phyloP scores from a whole-genome alignment of 2,113 vertebrate species.

The Thomomys bottae region DNA sequence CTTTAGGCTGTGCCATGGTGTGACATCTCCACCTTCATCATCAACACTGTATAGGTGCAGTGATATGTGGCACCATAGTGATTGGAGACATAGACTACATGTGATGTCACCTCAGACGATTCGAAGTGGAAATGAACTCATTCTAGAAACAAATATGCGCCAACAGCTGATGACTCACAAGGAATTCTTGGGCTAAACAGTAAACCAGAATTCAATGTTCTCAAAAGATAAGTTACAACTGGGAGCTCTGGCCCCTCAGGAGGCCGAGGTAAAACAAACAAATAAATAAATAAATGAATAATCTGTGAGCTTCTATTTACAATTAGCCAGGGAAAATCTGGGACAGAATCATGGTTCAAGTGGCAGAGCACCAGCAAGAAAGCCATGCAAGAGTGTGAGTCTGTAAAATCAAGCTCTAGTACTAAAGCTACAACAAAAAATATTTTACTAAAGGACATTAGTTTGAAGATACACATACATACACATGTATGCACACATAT shows the following conservation, averaged over 20 bases:
- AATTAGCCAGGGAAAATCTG: too few species aligned
- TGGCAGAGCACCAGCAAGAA: too few species aligned
- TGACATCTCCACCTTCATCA: not conserved
- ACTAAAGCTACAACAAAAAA: too few species aligned
- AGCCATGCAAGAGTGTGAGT: too few species aligned
- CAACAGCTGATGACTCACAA: not conserved
- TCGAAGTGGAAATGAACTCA: not conserved
- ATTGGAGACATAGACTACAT: not conserved
- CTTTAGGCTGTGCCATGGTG: not conserved
- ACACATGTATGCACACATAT: too few species aligned
- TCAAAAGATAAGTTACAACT: not conserved
- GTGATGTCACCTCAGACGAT: not conserved
- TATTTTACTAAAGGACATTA: not conserved
- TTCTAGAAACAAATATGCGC: not conserved
- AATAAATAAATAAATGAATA: too few species aligned
- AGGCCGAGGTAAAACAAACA: too few species aligned
- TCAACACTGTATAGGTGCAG: not conserved
- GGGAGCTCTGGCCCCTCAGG: too few species aligned
- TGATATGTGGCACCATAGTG: accelerated
- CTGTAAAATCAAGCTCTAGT: too few species aligned
- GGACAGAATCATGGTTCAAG: too few species aligned
- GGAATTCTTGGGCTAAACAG: not conserved
- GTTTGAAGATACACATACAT: not conserved
- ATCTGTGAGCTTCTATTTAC: too few species aligned
- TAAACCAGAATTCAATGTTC: not conserved